Percentiles rank a stretch among this genome's conserved stretches.
These are phyloP conservation scores for Drosophila ironensis DNA, from an alignment of 1,140 invertebrate genomes.

Conservation along the genomic window DNA sequence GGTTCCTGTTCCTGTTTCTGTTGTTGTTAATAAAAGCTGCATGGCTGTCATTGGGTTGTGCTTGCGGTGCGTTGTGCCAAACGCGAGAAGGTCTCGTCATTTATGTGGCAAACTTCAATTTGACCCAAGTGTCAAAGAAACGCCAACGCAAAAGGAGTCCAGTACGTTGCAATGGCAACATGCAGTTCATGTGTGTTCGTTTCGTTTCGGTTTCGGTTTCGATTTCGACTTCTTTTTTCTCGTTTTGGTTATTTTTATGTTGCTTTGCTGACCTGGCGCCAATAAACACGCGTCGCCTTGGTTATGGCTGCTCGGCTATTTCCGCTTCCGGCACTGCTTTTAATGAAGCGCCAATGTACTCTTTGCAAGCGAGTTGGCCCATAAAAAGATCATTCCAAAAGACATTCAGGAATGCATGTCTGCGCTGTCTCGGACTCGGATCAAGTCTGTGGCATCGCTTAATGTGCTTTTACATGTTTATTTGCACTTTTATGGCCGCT, in stretches of 20 bases:
- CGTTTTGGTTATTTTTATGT: neutral
- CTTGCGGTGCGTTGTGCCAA: conserved; percentile 53
- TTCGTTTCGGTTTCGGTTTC: too few species aligned
- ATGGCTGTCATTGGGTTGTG: conserved; percentile 65
- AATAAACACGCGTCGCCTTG: conserved; percentile 39
- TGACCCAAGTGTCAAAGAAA: conserved; percentile 56
- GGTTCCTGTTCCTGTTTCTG: conserved; percentile 17
- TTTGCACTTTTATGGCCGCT: conserved; percentile 68
- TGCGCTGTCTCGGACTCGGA: conserved; percentile 24
- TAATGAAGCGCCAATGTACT: conserved; percentile 75
- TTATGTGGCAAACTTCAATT: conserved; percentile 66
- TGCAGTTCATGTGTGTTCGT: conserved; percentile 6
- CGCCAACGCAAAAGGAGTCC: conserved; percentile 18
- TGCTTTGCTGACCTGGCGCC: conserved; percentile 20
- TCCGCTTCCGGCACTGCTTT: conserved; percentile 69
- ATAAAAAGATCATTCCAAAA: conserved; percentile 70
- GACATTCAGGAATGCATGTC: conserved; percentile 45
- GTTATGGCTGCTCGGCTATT: conserved; percentile 50
- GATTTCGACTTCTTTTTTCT: neutral
- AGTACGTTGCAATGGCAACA: conserved; percentile 15
- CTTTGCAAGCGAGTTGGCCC: conserved; percentile 40
- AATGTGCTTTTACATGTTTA: conserved; percentile 78
- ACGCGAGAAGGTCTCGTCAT: conserved; percentile 66
- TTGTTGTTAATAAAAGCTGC: conserved; percentile 65
- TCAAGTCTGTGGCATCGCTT: conserved; percentile 42